Evolutionary conservation across 2,888 invertebrate genomes (phyloP), one percentile per base, ranked within the genome.

Genomic region (Atrina japonica): DNA sequence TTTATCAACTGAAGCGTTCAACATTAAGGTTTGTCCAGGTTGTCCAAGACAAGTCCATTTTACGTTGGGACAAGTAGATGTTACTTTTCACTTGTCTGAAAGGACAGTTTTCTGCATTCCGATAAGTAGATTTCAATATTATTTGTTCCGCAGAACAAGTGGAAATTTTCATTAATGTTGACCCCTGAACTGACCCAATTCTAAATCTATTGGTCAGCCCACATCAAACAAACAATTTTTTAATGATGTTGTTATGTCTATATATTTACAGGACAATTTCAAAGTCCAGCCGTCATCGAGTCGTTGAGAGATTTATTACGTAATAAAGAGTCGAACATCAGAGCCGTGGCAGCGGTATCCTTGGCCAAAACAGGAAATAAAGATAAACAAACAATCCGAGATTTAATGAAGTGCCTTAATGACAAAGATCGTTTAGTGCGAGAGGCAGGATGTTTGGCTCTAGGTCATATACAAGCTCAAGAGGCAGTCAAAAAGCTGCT

Each of bases 261-360:
- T 47, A 58, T 11, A 18, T 55, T 70, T 70, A 1, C 64, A 87
- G 87, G 83, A 16, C 83, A 82, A 65, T 86, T 82, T 76, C 73
- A 81, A 47, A 84, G 84, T 67, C 61, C 65, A 3, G 80, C 82
- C 2, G 86, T 87, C 25, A 73, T 87, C 14, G 83, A 86, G 41
- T 85, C 85, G 7, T 60, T 87, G 60, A 53, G 78, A 25, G 85
- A 87, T 61, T 60, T 87, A 30, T 71, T 86, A 35, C 52, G 73
- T 14, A 86, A 84, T 65, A 49, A 70, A 9, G 86, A 87, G 16
- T 78, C 83, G 43, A 86, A 86, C 63, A 82, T 86, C 0, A 50
- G 82, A 45, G 81, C 87, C 0, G 85, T 86, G 25, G 86, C 87
- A 14, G 83, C 85, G 14, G 78, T 87, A 18, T 86, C 86, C 9